A percentile compares a stretch with the other conserved stretches of the same genome.
Evolutionary conservation across 2,888 invertebrate species (phyloP).

Genomic region (Sceliomorpha sp.): DNA sequence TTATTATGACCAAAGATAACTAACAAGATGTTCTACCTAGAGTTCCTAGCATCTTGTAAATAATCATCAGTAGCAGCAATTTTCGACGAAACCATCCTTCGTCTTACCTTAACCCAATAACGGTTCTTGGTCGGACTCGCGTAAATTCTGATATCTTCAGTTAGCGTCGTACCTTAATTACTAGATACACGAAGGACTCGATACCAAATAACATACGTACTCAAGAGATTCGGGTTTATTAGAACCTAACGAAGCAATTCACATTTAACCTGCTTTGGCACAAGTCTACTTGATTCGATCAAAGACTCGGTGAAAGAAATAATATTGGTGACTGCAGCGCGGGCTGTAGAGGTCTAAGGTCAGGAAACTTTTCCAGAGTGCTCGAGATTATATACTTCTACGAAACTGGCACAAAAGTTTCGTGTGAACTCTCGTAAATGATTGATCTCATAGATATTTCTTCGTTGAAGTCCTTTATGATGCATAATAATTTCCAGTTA

Average conservation of each 20-base stretch:
- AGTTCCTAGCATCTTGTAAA: too few relatives aligned
- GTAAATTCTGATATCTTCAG: slow-evolving; percentile 68
- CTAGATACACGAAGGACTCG: slow-evolving; percentile 56
- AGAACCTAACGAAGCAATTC: slow-evolving; percentile 44
- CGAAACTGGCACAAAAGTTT: too few relatives aligned
- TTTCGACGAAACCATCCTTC: not conserved
- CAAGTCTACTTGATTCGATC: slow-evolving; percentile 21
- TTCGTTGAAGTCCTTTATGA: too few relatives aligned
- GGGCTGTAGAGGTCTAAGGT: not conserved
- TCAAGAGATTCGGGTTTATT: slow-evolving; percentile 48
- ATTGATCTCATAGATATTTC: too few relatives aligned
- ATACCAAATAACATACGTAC: slow-evolving; percentile 39
- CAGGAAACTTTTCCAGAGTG: not conserved
- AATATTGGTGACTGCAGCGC: not conserved
- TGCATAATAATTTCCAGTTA: too few relatives aligned
- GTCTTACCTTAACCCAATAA: slow-evolving; percentile 33
- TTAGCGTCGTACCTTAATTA: slow-evolving; percentile 64
- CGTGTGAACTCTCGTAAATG: too few relatives aligned
- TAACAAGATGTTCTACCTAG: too few relatives aligned
- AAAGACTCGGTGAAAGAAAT: slow-evolving; percentile 15
- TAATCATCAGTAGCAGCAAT: too few relatives aligned
- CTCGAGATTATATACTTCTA: too few relatives aligned
- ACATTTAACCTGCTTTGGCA: slow-evolving; percentile 25
- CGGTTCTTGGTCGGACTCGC: slow-evolving; percentile 53
- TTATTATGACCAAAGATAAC: too few relatives aligned